phyloP scores from a whole-genome alignment of 2,797 vertebrate species.

The Acrocephalus scirpaceus region DNA sequence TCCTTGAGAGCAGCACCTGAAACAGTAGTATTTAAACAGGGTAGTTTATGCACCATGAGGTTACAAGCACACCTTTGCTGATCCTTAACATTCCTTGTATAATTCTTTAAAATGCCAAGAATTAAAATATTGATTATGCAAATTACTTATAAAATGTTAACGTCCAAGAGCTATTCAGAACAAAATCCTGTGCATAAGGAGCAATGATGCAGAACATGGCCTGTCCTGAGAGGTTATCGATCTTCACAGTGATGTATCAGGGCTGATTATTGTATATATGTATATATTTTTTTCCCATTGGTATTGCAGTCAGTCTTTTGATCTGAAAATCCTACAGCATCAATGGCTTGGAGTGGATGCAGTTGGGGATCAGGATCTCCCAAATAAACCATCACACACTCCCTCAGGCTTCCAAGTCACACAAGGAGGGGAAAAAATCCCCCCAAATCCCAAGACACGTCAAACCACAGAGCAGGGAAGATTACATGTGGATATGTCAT shows the following conservation, averaged over 20 bases:
- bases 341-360: neutral
- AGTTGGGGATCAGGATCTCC: neutral
- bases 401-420: neutral
- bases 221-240: neutral
- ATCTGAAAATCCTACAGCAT: neutral
- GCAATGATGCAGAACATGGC: neutral
- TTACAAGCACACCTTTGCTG: neutral
- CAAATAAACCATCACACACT: neutral
- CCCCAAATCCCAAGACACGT: accelerated
- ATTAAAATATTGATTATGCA: neutral
- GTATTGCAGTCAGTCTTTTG: neutral
- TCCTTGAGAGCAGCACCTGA: neutral
- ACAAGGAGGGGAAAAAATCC: neutral
- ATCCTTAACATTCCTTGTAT: neutral
- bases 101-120: neutral
- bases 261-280: neutral
- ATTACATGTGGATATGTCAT: accelerated
- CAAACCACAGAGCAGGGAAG: neutral
- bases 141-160: neutral
- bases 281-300: neutral
- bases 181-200: neutral
- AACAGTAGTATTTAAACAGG: neutral
- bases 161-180: neutral
- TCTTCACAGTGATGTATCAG: neutral
- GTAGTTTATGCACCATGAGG: neutral